Conservation (phyloP, 1,140 invertebrate genomes). For the Mya arenaria region DNA sequence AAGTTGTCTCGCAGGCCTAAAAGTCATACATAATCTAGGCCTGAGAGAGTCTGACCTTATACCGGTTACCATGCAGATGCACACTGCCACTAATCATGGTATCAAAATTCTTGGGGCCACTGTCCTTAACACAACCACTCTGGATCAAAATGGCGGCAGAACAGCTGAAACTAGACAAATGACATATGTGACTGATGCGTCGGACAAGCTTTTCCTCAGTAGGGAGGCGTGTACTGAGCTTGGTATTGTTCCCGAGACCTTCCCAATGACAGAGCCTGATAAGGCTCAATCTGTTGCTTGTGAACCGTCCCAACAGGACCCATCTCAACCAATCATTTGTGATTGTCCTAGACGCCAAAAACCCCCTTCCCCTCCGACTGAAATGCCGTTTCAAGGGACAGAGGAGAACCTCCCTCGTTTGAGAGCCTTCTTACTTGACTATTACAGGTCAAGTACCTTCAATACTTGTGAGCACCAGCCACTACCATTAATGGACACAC, state of each 20-base stretch:
- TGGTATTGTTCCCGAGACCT: slow-evolving; percentile 8
- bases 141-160: neutral
- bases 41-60: slow-evolving; percentile 37
- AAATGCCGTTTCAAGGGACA: slow-evolving; percentile 45
- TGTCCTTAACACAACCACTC: slow-evolving; percentile 21
- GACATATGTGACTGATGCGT: slow-evolving; percentile 23
- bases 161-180: slow-evolving; percentile 29
- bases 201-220: slow-evolving; percentile 46
- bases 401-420: slow-evolving; percentile 45
- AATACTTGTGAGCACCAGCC: slow-evolving; percentile 66
- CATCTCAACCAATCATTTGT: slow-evolving; percentile 21
- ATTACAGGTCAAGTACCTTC: slow-evolving; percentile 61
- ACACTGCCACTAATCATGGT: slow-evolving; percentile 9
- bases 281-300: neutral
- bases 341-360: slow-evolving; percentile 43
- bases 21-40: slow-evolving; percentile 5
- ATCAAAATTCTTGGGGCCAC: slow-evolving; percentile 49
- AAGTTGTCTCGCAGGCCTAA: slow-evolving; percentile 41
- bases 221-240: slow-evolving; percentile 38
- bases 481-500: slow-evolving; percentile 54
- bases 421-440: slow-evolving; percentile 45
- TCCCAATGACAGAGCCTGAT: neutral
- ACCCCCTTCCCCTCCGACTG: slow-evolving; percentile 46
- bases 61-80: slow-evolving; percentile 51
- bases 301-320: neutral